Base-by-base conservation (phyloP, 92 coral and sea anemone genomes). In the Epizoanthus scotinus region DNA sequence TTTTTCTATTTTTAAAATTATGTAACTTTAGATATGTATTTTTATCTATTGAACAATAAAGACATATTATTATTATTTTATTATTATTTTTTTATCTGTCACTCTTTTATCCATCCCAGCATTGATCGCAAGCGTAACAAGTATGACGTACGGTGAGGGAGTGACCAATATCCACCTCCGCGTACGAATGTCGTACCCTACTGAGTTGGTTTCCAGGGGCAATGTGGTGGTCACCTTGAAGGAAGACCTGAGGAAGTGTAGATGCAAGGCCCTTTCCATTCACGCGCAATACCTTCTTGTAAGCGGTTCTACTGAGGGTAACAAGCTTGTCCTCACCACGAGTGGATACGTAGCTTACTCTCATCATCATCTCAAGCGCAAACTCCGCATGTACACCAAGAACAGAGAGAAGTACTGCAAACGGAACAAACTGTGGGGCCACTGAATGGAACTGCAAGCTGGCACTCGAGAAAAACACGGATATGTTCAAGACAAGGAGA, bases 191-290 rank as follows among this genome's bases (percentile, higher is more conserved):
- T 56, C 68, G 13, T 60, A 17, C n/a, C 69, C 81, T 42, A 40
- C 38, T 40, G 26, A 20, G 10, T 31, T 68, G 0, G 47, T 60
- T 9, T 24, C 56, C 24, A 59, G 47, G 54, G 56, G 40, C 8
- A 60, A 15, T 55, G 81, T 75, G 55, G 81, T 75, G 20, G 81
- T 75, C 18, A 75, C 81, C 24, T 34, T 75, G 68, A 75, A 40
- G 27, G 81, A 75, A 19, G 81, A 75, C 67, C 63, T 75, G 15
- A 75, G 81, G 50, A 59, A 75, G 57, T 75, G 81, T 67, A 60
- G 57, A 21, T 75, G 81, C 53, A 75, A 75, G 62, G 44, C 81
- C 19, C 47, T 75, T 24, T 59, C 81, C 36, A 13, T 75, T 3
- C 81, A 75, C 38, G 60, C 81, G 62, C 67, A 75, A 57, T 69